These are phyloP conservation scores for Pelochelys cantorii DNA, from an alignment of 2,797 vertebrate species.

Conservation along the genomic window DNA sequence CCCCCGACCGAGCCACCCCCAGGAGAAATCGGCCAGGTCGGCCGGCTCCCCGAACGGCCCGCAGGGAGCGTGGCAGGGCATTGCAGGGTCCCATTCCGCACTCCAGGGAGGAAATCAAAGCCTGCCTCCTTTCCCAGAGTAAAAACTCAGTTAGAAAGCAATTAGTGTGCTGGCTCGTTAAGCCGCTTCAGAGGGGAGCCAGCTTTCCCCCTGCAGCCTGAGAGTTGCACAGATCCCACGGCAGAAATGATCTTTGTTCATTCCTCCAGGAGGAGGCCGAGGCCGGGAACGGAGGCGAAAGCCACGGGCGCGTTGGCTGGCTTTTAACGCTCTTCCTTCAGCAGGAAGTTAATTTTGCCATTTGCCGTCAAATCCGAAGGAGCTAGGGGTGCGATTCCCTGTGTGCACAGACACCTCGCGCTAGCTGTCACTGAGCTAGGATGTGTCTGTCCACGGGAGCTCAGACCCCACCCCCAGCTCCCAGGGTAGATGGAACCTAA, in stretches of 20 bases:
- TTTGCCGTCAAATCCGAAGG: not conserved
- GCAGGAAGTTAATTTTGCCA: not conserved
- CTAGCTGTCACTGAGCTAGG: not conserved
- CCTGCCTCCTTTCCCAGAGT: conserved; percentile 68
- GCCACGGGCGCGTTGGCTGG: conserved; percentile 7
- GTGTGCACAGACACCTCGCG: not conserved
- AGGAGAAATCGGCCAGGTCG: not conserved
- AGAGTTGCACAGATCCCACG: conserved; percentile 29
- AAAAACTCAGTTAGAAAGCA: conserved; percentile 76
- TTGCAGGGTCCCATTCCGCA: not conserved
- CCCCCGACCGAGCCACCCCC: too few relatives aligned
- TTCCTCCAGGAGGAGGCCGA: conserved; percentile 46
- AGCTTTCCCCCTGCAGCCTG: conserved; percentile 45
- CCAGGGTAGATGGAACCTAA: not conserved
- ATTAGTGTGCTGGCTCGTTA: conserved; percentile 77
- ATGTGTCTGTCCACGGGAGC: not conserved
- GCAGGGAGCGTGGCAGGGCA: not conserved
- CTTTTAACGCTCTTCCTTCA: conserved; percentile 43
- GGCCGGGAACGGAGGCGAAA: not conserved
- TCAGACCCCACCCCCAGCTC: not conserved
- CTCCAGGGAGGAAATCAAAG: conserved; percentile 73
- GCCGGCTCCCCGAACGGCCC: not conserved
- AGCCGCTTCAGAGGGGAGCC: conserved; percentile 73
- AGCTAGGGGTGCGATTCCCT: not conserved
- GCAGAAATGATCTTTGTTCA: conserved; percentile 54